Percentiles rank a stretch among this genome's conserved stretches.
Evolutionary conservation across 2,888 invertebrate genomes (phyloP).

Genomic region (Fissipunctia ypsillon): DNA sequence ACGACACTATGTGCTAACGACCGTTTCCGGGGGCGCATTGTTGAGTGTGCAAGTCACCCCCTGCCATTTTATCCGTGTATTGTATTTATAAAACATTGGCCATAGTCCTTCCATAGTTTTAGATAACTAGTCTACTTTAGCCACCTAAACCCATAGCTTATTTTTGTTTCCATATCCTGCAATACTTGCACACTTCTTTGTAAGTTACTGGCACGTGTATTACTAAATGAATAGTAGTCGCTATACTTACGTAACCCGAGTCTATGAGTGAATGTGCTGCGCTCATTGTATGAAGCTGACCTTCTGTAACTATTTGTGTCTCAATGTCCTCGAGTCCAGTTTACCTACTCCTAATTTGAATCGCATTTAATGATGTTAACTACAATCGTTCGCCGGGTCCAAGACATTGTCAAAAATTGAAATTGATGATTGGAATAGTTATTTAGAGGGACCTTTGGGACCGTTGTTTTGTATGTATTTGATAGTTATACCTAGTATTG

Average conservation of each 20-base stretch:
- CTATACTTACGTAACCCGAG: background rate
- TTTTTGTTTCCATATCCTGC: background rate
- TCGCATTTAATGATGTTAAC: slow-evolving; percentile 76
- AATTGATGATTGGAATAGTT: slow-evolving; percentile 56
- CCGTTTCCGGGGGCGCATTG: no score
- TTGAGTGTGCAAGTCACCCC: no score
- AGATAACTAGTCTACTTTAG: no score
- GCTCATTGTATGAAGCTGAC: background rate
- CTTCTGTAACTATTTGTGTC: slow-evolving; percentile 25
- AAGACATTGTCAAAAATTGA: slow-evolving; percentile 61
- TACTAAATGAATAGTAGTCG: background rate
- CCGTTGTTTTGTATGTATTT: slow-evolving; percentile 1
- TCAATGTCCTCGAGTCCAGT: slow-evolving; percentile 57
- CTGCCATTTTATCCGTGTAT: no score
- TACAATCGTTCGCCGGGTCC: slow-evolving; percentile 55
- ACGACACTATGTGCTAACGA: no score
- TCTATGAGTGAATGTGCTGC: background rate
- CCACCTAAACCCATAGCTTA: no score
- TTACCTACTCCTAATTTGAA: slow-evolving; percentile 71
- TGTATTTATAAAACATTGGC: no score
- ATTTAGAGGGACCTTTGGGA: background rate
- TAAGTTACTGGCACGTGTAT: background rate
- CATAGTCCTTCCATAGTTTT: no score
- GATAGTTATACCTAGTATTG: background rate
- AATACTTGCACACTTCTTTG: background rate